Conservation (phyloP, 2,113 vertebrate species). For the Pelvicachromis taeniatus region DNA sequence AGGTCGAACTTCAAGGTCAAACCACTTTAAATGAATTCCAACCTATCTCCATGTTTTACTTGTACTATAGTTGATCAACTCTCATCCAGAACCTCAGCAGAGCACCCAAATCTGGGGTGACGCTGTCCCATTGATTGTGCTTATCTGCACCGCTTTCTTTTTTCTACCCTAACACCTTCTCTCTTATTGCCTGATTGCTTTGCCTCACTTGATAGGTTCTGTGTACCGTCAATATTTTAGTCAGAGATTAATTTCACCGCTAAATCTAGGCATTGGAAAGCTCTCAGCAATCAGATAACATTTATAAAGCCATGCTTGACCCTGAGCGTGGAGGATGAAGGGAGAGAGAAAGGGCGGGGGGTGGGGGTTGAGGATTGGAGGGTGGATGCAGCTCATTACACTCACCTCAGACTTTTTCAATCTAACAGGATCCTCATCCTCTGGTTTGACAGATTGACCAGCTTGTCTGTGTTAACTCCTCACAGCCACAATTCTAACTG, state of each 20-base stretch:
- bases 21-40: conserved; percentile 14
- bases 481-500: conserved; percentile 5
- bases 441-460: conserved; percentile 24
- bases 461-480: conserved; percentile 27
- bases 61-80: conserved; percentile 10
- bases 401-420: conserved; percentile 48
- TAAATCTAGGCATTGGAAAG: conserved; percentile 53
- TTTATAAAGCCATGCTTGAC: conserved; percentile 65
- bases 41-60: not conserved
- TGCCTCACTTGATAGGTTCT: conserved; percentile 48
- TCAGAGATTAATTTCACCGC: conserved; percentile 72
- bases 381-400: conserved; percentile 42
- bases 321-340: conserved; percentile 43
- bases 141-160: conserved; percentile 43
- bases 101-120: conserved; percentile 24
- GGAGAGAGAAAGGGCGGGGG: not conserved
- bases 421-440: conserved; percentile 45
- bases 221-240: conserved; percentile 66
- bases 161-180: not conserved
- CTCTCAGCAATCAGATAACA: conserved; percentile 68
- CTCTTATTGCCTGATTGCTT: conserved; percentile 57
- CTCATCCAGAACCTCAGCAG: not conserved
- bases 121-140: conserved; percentile 54
- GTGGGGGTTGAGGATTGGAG: not conserved
- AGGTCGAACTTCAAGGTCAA: conserved; percentile 47